Conservation (phyloP, 2,888 invertebrate species). For the Eupeodes latifasciatus region DNA sequence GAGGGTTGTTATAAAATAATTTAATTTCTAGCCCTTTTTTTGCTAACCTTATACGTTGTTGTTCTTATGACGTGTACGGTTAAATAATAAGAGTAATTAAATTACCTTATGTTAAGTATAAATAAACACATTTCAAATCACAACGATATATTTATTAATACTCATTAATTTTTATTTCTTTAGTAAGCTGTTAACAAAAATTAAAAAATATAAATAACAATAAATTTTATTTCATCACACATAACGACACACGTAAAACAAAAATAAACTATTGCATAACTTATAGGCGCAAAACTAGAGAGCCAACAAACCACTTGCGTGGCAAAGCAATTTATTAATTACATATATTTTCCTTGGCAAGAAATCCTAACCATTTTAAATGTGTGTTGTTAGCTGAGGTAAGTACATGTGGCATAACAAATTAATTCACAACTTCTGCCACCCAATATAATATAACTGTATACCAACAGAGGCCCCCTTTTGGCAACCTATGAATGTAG, state of each 20-base stretch:
- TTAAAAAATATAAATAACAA: conserved; percentile 28
- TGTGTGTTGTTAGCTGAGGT: conserved; percentile 53
- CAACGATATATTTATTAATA: background rate
- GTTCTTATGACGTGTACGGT: too few species aligned
- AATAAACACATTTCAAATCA: background rate
- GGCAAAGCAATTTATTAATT: conserved; percentile 60
- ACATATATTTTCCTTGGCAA: conserved; percentile 39
- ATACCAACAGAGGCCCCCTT: background rate
- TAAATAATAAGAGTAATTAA: too few species aligned
- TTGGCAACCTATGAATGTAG: background rate
- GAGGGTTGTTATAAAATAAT: too few species aligned
- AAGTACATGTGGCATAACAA: conserved; percentile 63
- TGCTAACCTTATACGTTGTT: too few species aligned
- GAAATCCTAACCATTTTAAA: conserved; percentile 48
- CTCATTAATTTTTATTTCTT: background rate
- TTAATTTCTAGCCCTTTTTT: too few species aligned
- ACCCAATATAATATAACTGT: too few species aligned
- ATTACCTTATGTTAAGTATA: too few species aligned
- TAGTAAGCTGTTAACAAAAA: background rate
- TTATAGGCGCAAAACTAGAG: conserved; percentile 4
- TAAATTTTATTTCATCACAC: conserved; percentile 28
- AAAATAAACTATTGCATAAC: conserved; percentile 49
- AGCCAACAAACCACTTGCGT: conserved; percentile 34
- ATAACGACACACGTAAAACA: conserved; percentile 1
- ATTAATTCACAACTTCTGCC: conserved; percentile 45